These are phyloP conservation scores for Heliconius hermathena DNA, from an alignment of 1,140 invertebrate genomes.

Conservation along the genomic window DNA sequence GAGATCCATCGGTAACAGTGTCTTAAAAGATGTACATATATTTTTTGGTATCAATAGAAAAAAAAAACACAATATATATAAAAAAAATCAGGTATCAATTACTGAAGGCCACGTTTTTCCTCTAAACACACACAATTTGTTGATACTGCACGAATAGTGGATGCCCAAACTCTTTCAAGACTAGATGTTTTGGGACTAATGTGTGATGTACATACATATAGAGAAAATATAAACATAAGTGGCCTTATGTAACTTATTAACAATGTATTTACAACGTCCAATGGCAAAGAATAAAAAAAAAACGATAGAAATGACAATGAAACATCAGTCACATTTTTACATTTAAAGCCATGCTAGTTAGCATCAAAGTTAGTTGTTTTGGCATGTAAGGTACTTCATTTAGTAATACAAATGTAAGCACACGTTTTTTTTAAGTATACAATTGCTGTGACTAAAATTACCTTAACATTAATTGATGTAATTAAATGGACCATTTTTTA, in stretches of 20 bases:
- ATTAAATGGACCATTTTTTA: conserved; percentile 76
- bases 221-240: conserved; percentile 42
- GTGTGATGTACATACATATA: conserved; percentile 29
- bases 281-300: conserved; percentile 51
- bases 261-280: conserved; percentile 70
- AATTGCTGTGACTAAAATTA: conserved; percentile 58
- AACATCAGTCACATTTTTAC: conserved; percentile 62
- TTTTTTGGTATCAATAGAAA: conserved; percentile 80
- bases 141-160: not conserved
- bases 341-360: conserved; percentile 71
- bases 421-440: conserved; percentile 63
- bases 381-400: conserved; percentile 58
- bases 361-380: conserved; percentile 68
- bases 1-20: conserved; percentile 80
- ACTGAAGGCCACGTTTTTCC: conserved; percentile 62
- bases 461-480: conserved; percentile 71
- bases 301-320: conserved; percentile 49
- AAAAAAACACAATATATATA: conserved; percentile 43
- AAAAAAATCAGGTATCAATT: conserved; percentile 76
- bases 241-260: conserved; percentile 58
- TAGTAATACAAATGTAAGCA: conserved; percentile 58
- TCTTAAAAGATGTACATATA: conserved; percentile 65
- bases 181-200: conserved; percentile 65
- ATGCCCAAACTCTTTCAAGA: conserved; percentile 61
- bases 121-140: conserved; percentile 20